Evolutionary conservation across 2,113 vertebrate genomes (phyloP), one percentile per base, ranked within the genome.

Genomic region (Garra rufa): DNA sequence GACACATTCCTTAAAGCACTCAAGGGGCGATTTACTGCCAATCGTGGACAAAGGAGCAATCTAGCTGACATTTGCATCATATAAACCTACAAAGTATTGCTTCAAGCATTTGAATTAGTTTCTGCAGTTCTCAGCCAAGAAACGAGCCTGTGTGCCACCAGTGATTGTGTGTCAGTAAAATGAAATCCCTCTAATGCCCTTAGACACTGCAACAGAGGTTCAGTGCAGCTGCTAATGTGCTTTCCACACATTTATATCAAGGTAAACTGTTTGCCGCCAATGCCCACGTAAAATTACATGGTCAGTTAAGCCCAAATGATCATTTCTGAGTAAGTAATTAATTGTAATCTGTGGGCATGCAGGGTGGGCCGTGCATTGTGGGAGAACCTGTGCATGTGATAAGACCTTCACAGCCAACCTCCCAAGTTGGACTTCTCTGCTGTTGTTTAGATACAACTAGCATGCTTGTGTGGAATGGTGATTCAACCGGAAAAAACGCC

Each of bases 271-370:
- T 84, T 81, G 69, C 48, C 10, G 65, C 41, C 75, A 14, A 10
- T 24, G 34, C 76, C 80, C 86, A 73, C 30, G 81, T 87, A 80
- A 87, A 88, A 86, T 84, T 77, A 83, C 87, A 89, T 86, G 81
- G 85, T 87, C 88, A 86, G 76, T 89, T 87, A 86, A 86, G 84
- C 83, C 61, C 75, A 38, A 75, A 86, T 85, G 83, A 90, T 89
- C 59, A 85, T 79, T 44, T 71, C 70, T 83, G 74, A 84, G 84
- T 82, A 76, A 85, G 75, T 81, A 85, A 88, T 86, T 87, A 88
- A 88, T 89, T 82, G 76, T 61, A 63, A 86, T 82, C 30, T n/a
- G 41, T 63, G 30, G 50, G 43, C 59, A 48, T 44, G 15, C 26
- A 38, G 69, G 41, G 19, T 78, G 73, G 73, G 30, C 48, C 15